Percentiles rank a stretch among this genome's conserved stretches.
phyloP scores from a whole-genome alignment of 2,888 invertebrate genomes.

The Altica lythri region DNA sequence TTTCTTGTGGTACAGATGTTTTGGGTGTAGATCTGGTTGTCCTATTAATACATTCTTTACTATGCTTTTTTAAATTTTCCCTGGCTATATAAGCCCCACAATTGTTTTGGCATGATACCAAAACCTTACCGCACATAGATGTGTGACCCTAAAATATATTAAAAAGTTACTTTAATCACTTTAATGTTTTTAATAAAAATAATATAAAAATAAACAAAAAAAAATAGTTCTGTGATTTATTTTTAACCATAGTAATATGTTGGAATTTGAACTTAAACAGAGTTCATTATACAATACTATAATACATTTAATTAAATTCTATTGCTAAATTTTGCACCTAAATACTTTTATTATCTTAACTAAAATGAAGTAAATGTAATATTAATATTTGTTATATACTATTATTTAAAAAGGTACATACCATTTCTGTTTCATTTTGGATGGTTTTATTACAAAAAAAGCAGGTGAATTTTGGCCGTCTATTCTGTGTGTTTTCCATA shows the following conservation, averaged over 20 bases:
- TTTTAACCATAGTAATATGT: too few species aligned
- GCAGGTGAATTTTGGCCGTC: conserved; percentile 57
- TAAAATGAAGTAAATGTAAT: too few species aligned
- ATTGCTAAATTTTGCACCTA: too few species aligned
- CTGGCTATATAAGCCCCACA: conserved; percentile 74
- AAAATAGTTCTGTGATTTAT: neutral
- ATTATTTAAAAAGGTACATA: conserved; percentile 46
- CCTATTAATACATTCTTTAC: conserved; percentile 56
- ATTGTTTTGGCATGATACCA: conserved; percentile 71
- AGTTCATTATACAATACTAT: too few species aligned
- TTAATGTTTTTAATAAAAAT: too few species aligned
- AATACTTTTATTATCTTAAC: too few species aligned
- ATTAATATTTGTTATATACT: neutral
- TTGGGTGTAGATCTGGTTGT: conserved; percentile 30
- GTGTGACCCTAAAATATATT: conserved; percentile 63
- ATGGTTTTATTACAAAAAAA: conserved; percentile 72
- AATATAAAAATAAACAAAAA: neutral
- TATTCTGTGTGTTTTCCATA: conserved; percentile 30
- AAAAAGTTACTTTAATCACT: neutral
- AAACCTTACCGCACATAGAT: conserved; percentile 71
- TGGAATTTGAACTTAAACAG: too few species aligned
- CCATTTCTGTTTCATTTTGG: conserved; percentile 68
- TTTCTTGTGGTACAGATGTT: conserved; percentile 14
- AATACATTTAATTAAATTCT: too few species aligned
- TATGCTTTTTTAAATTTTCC: conserved; percentile 65